Evolutionary conservation across 2,113 vertebrate genomes (phyloP), one percentile per base, ranked within the genome.

Genomic region (Chlorocebus sabaeus): DNA sequence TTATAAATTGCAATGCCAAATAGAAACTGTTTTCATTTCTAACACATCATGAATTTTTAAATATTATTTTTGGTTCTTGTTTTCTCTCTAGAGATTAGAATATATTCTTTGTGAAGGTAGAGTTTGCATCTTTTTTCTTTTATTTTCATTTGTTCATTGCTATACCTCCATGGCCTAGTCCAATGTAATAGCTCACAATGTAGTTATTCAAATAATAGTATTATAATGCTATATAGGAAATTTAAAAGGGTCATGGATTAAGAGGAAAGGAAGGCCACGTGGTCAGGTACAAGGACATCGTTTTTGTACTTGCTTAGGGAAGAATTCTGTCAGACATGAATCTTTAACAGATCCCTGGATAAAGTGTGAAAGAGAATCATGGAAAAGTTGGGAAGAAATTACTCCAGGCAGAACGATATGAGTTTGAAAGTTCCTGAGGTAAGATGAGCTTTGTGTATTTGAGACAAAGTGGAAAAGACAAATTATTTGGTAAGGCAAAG

Each of bases 211-310:
- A 22, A 50, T 68, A 61, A 30, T n/a, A 40, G 13, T 35, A 75
- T 52, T 92, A 6, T 17, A 76, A 82, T 48, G 2, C 48, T 48
- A 48, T 48, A 48, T 48, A 68, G 11, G 50, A 90, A 40, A 70
- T 40, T 50, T 87, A 5, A 50, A 50, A 50, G 0, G 48, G 17
- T 45, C 17, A 64, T 61, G 11, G 8, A 59, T 83, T 40, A 82
- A 50, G 2, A 12, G 22, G 35, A 86, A 67, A 72, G 3, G 23
- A 40, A 1, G 22, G 1, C 25, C 2, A 2, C 11, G 4, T 40
- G 10, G 22, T 67, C 22, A 50, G 13, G 45, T 16, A 87, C 4
- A 70, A 40, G 11, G 8, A 1, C 17, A 22, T 70, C 1, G 35
- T 55, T 38, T 75, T 61, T 72, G 0, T 90, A 43, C 27, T 91